Conservation (phyloP, 2,113 vertebrate genomes). For the Sinocyclocheilus rhinocerous region DNA sequence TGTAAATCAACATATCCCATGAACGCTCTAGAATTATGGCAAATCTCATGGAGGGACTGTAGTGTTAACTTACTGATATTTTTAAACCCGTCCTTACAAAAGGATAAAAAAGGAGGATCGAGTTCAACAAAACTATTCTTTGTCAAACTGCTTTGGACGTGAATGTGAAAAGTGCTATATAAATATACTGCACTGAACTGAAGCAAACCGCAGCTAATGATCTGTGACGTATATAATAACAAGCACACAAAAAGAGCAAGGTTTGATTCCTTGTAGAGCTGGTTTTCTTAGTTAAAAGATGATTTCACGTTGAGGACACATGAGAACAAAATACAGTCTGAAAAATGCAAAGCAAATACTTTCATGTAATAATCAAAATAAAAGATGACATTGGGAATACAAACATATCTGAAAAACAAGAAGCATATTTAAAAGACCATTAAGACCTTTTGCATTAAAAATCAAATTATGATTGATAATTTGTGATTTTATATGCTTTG, state of each 20-base stretch:
- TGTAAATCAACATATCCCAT: constrained; percentile 56
- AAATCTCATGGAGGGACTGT: constrained; percentile 47
- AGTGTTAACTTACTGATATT: constrained; percentile 51
- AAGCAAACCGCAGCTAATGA: constrained; percentile 35
- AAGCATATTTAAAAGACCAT: neutral
- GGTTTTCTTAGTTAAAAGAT: neutral
- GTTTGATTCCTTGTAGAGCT: constrained; percentile 23
- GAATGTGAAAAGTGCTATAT: constrained; percentile 7
- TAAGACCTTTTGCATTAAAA: too few relatives aligned
- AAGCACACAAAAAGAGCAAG: constrained; percentile 18
- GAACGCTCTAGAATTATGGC: constrained; percentile 48
- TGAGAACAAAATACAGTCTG: neutral
- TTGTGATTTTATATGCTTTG: neutral
- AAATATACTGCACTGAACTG: neutral
- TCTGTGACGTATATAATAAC: constrained; percentile 7
- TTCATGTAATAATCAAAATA: neutral
- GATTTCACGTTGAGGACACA: neutral
- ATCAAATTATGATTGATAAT: too few relatives aligned
- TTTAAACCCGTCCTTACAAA: constrained; percentile 49
- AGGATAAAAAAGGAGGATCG: constrained; percentile 11
- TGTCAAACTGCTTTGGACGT: constrained; percentile 35
- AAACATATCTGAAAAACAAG: neutral
- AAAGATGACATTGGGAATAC: neutral
- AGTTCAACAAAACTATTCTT: constrained; percentile 46
- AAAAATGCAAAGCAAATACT: neutral